Evolutionary conservation across 2,888 invertebrate genomes (phyloP).

Genomic region (Diadegma fenestrale): DNA sequence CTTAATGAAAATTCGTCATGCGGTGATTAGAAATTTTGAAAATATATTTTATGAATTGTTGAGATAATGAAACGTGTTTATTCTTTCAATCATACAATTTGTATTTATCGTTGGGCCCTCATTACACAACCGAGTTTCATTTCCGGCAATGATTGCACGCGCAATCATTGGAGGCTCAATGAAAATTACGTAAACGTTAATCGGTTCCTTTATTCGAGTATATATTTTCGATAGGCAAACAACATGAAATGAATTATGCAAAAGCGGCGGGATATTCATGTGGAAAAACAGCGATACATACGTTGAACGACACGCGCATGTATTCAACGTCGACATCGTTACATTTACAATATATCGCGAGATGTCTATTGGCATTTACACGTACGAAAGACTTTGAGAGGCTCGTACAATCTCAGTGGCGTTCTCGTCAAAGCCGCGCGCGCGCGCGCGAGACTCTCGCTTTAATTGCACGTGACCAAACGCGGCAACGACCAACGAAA

Average conservation of each 20-base stretch:
- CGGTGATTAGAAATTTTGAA: too few relatives aligned
- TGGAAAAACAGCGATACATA: not conserved
- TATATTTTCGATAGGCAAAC: not conserved
- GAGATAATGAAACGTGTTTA: not conserved
- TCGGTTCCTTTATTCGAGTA: not conserved
- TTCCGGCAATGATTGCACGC: not conserved
- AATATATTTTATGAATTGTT: too few relatives aligned
- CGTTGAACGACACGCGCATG: not conserved
- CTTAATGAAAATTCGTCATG: too few relatives aligned
- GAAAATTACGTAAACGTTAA: conserved; percentile 3
- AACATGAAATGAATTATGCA: not conserved
- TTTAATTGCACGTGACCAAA: conserved; percentile 58
- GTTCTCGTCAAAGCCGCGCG: conserved; percentile 20
- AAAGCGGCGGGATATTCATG: not conserved
- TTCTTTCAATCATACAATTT: not conserved
- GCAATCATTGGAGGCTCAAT: conserved; percentile 12
- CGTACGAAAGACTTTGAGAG: conserved; percentile 16
- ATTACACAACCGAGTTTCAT: conserved; percentile 10
- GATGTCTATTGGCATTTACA: not conserved
- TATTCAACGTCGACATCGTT: not conserved
- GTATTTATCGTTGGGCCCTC: not conserved
- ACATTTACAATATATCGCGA: not conserved
- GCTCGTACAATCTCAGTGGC: not conserved
- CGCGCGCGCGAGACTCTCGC: conserved; percentile 25
- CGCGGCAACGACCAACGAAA: conserved; percentile 36